Conservation (phyloP, 2,888 invertebrate species). For the Conops quadrifasciatus region DNA sequence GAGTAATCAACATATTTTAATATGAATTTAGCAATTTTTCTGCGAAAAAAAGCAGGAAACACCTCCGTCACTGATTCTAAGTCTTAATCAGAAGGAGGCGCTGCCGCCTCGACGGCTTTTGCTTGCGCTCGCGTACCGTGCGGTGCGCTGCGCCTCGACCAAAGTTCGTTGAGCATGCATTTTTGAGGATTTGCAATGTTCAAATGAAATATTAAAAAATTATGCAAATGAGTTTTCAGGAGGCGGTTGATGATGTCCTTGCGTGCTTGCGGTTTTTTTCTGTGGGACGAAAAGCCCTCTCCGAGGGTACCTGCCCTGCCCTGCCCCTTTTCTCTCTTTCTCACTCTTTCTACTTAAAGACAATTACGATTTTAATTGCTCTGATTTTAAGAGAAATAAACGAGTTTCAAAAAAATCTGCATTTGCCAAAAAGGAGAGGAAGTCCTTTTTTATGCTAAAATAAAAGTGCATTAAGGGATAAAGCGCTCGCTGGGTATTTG, state of each 20-base stretch:
- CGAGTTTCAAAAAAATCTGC: constrained; percentile 42
- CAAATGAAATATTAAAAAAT: constrained; percentile 64
- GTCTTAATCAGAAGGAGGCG: constrained; percentile 28
- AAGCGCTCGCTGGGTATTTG: no score
- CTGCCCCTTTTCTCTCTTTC: background rate
- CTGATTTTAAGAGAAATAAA: constrained; percentile 56
- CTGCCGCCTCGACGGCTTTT: background rate
- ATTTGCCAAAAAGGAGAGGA: constrained; percentile 13
- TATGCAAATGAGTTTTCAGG: constrained; percentile 62
- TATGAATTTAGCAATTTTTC: constrained; percentile 39
- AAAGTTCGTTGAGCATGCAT: constrained; percentile 24
- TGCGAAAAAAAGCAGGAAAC: constrained; percentile 1
- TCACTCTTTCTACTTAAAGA: constrained; percentile 46
- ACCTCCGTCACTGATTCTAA: no score
- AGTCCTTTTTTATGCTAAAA: constrained; percentile 29
- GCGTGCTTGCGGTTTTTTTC: constrained; percentile 38
- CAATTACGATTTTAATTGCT: constrained; percentile 63
- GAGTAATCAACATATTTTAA: constrained; percentile 45
- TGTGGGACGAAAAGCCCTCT: background rate
- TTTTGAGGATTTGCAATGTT: constrained; percentile 26
- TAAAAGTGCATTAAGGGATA: constrained; percentile 32
- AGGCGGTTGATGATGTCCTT: no score
- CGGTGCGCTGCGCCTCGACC: background rate
- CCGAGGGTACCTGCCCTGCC: no score
- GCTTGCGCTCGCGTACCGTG: background rate